Evolutionary conservation across 2,113 vertebrate species (phyloP).

Genomic region (Proteles cristata): DNA sequence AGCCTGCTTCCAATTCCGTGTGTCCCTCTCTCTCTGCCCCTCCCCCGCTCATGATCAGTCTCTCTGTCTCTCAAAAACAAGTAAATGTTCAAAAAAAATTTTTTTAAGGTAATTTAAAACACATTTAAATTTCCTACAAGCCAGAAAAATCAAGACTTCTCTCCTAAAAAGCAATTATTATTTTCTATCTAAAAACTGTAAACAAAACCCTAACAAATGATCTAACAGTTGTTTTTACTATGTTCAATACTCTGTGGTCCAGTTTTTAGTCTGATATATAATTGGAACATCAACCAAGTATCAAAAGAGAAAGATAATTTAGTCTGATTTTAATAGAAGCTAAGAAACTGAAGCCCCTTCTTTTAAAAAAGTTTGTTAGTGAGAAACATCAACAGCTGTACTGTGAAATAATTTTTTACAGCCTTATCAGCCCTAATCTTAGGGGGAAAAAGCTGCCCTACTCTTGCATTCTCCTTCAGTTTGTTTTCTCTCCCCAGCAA

Average conservation of each 20-base stretch:
- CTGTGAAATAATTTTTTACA: neutral
- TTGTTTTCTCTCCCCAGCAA: neutral
- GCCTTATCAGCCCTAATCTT: neutral
- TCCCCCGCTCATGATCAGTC: no score
- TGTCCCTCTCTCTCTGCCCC: no score
- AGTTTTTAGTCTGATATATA: constrained; percentile 16
- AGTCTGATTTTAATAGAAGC: constrained; percentile 26
- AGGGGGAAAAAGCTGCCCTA: neutral
- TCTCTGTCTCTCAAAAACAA: no score
- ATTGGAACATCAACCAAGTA: constrained; percentile 35
- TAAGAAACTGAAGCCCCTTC: constrained; percentile 25
- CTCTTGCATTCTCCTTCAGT: neutral
- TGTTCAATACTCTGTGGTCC: constrained; percentile 2
- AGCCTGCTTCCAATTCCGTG: no score
- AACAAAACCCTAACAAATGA: constrained; percentile 22
- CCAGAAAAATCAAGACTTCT: constrained; percentile 37
- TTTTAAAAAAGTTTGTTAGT: neutral
- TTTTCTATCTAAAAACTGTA: neutral
- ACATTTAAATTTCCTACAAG: constrained; percentile 40
- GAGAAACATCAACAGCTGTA: neutral
- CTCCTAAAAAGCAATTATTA: constrained; percentile 23
- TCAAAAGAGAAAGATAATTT: constrained; percentile 18
- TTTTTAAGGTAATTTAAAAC: constrained; percentile 8
- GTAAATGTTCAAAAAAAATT: no score
- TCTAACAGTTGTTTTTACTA: constrained; percentile 25